phyloP scores from a whole-genome alignment of 2,113 vertebrate species.

The Paradoxurus hermaphroditus region DNA sequence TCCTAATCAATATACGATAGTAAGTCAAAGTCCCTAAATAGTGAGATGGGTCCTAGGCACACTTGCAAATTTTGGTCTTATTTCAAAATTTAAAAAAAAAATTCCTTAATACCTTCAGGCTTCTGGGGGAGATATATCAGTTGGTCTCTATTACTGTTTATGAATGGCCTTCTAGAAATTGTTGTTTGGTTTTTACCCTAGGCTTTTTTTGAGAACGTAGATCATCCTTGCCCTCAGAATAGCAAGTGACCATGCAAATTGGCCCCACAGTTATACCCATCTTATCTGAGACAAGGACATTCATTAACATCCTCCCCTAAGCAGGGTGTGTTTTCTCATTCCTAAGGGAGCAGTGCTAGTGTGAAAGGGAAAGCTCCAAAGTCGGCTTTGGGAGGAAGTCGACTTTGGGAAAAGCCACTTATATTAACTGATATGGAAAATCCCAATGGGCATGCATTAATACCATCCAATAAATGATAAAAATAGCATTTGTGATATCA shows the following conservation, averaged over 20 bases:
- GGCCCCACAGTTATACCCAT: background rate
- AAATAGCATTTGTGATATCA: background rate
- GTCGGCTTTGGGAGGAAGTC: background rate
- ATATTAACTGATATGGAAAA: background rate
- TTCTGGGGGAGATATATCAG: background rate
- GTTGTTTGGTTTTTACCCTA: background rate
- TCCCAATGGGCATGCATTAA: background rate
- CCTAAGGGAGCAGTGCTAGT: background rate
- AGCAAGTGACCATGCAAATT: background rate
- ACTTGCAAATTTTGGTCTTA: background rate
- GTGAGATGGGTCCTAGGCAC: background rate
- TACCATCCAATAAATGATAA: background rate
- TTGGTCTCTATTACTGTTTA: background rate
- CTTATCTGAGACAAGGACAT: background rate
- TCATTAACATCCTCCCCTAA: background rate
- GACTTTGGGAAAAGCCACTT: background rate
- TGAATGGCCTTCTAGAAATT: background rate
- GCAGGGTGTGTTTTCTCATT: background rate
- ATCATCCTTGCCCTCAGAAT: background rate
- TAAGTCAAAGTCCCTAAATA: background rate
- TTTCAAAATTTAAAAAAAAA: background rate
- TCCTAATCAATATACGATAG: background rate
- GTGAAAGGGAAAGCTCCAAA: background rate
- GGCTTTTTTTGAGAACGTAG: background rate
- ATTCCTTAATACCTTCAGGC: background rate